A percentile compares a stretch with the other conserved stretches of the same genome.
Conservation (phyloP, 2,888 invertebrate genomes). For the Polia nebulosa region DNA sequence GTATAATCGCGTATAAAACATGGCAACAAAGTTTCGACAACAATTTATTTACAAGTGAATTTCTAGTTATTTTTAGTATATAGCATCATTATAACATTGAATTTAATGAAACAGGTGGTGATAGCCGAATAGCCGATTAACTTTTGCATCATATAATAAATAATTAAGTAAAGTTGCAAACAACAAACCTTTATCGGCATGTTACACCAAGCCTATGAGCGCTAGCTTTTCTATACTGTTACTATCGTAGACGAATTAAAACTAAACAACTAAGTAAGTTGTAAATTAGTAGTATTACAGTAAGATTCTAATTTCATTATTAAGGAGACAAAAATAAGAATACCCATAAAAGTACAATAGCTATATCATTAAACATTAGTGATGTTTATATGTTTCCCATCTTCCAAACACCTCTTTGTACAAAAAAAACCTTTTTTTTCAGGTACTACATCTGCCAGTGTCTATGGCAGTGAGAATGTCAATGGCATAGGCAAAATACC, state of each 20-base stretch:
- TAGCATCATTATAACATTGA: not conserved
- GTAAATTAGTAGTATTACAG: too few species aligned
- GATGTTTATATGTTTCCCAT: too few species aligned
- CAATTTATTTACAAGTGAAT: constrained; percentile 43
- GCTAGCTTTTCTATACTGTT: not conserved
- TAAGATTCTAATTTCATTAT: not conserved
- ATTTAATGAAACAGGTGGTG: not conserved
- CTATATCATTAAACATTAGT: too few species aligned
- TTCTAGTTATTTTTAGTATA: too few species aligned
- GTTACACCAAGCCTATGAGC: not conserved
- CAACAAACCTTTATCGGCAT: not conserved
- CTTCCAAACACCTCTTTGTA: too few species aligned
- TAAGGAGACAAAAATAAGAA: too few species aligned
- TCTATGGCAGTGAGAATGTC: constrained; percentile 69
- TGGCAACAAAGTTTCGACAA: constrained; percentile 8
- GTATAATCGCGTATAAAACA: constrained; percentile 26
- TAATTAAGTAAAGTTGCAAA: not conserved
- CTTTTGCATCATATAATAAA: too few species aligned
- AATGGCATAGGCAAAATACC: constrained; percentile 70
- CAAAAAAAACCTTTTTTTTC: too few species aligned
- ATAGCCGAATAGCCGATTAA: not conserved
- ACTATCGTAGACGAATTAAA: not conserved
- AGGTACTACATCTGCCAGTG: constrained; percentile 65
- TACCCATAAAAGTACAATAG: not conserved
- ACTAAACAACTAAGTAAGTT: too few species aligned